A percentile compares a stretch with the other conserved stretches of the same genome.
These are phyloP conservation scores for Clusia tigrina DNA, from an alignment of 2,888 invertebrate genomes.

Conservation along the genomic window DNA sequence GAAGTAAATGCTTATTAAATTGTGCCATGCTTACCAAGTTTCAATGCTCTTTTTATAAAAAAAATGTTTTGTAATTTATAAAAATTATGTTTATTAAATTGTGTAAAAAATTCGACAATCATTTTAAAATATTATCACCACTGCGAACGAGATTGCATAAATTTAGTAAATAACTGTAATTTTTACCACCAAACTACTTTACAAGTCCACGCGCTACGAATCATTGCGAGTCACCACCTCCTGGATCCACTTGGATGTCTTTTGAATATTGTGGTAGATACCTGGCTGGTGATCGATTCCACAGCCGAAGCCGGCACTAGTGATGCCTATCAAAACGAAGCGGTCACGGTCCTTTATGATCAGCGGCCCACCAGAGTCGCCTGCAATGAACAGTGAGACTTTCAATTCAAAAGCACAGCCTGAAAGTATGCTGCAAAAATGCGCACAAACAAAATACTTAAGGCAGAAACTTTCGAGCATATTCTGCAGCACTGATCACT, in stretches of 20 bases:
- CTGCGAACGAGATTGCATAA: not conserved
- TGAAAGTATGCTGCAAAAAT: slow-evolving; percentile 41
- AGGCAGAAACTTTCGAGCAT: not conserved
- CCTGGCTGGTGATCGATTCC: slow-evolving; percentile 87
- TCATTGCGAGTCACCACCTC: slow-evolving; percentile 65
- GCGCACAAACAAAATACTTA: slow-evolving; percentile 14
- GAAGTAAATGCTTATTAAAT: too few relatives aligned
- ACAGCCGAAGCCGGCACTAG: slow-evolving; percentile 86
- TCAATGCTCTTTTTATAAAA: not conserved
- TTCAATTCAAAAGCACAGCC: slow-evolving; percentile 24
- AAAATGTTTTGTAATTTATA: not conserved
- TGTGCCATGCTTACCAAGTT: too few relatives aligned
- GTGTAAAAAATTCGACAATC: too few relatives aligned
- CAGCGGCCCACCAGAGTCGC: slow-evolving; percentile 83
- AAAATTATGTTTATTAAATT: not conserved
- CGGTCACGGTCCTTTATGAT: slow-evolving; percentile 74
- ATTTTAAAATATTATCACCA: slow-evolving; percentile 1
- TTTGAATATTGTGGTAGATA: slow-evolving; percentile 82
- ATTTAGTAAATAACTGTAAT: not conserved
- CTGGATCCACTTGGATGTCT: slow-evolving; percentile 75
- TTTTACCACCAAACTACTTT: too few relatives aligned
- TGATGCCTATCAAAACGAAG: slow-evolving; percentile 82
- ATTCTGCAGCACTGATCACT: too few relatives aligned
- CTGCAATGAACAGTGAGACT: slow-evolving; percentile 57
- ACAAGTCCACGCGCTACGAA: too few relatives aligned